A percentile compares a stretch with the other conserved stretches of the same genome.
These are phyloP conservation scores for Popillia japonica DNA, from an alignment of 1,140 invertebrate genomes.

Conservation along the genomic window DNA sequence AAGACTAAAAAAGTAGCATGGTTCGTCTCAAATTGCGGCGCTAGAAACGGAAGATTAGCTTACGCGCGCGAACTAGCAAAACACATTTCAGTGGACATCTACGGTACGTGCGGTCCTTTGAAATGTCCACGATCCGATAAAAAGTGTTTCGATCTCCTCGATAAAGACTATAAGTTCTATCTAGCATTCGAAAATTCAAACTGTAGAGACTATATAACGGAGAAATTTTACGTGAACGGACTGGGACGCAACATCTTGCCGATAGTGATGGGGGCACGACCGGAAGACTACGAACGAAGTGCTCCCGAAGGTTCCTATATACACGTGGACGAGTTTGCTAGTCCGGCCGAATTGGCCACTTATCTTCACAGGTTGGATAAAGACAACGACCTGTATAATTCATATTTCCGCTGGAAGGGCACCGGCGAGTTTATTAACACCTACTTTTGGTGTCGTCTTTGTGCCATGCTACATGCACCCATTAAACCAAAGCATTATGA, in stretches of 20 bases:
- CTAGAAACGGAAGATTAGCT: slow-evolving; percentile 84
- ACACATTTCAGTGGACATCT: slow-evolving; percentile 92
- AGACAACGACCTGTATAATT: slow-evolving; percentile 89
- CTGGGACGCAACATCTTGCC: slow-evolving; percentile 75
- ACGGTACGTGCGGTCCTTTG: slow-evolving; percentile 87
- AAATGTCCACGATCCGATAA: slow-evolving; percentile 84
- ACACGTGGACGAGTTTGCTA: slow-evolving; percentile 93
- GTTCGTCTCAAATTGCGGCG: slow-evolving; percentile 97
- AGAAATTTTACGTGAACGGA: slow-evolving; percentile 96
- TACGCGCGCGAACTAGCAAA: slow-evolving; percentile 88
- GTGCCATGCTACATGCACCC: slow-evolving; percentile 85
- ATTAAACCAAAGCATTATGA: slow-evolving; percentile 72
- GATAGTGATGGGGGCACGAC: slow-evolving; percentile 90
- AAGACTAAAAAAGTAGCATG: slow-evolving; percentile 93
- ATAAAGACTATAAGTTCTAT: slow-evolving; percentile 97
- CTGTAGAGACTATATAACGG: slow-evolving; percentile 95
- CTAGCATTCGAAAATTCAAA: slow-evolving; percentile 97
- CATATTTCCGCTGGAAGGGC: slow-evolving; percentile 90
- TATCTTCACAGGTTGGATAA: slow-evolving; percentile 86
- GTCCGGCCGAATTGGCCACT: slow-evolving; percentile 82
- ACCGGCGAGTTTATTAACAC: slow-evolving; percentile 95
- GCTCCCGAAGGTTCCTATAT: slow-evolving; percentile 91
- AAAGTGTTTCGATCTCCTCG: slow-evolving; percentile 91
- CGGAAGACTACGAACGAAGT: slow-evolving; percentile 85
- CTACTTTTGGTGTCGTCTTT: slow-evolving; percentile 94